Percentiles rank a stretch among this genome's conserved stretches.
phyloP scores from a whole-genome alignment of 2,797 vertebrate species.

The Falco concolor region DNA sequence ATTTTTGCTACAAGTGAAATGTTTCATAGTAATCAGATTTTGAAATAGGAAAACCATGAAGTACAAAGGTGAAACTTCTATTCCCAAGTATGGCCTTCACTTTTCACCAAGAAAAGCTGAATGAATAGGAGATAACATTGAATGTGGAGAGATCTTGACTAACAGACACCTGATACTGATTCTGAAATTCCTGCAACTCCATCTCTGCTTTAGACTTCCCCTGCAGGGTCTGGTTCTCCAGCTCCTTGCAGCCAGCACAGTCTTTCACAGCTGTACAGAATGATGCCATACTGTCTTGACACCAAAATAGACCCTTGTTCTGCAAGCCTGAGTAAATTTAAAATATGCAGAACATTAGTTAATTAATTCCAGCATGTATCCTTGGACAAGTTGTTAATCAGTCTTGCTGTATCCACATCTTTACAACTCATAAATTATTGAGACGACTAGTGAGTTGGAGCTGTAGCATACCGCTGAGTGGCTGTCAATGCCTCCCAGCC shows the following conservation, averaged over 20 bases:
- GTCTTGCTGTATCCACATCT: neutral
- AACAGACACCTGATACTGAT: neutral
- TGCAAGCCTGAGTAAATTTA: neutral
- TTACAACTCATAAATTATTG: neutral
- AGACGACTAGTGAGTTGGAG: neutral
- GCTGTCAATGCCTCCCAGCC: neutral
- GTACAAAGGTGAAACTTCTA: neutral
- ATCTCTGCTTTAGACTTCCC: neutral
- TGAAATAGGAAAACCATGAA: neutral
- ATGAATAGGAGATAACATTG: neutral
- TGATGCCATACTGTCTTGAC: neutral
- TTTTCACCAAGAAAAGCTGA: neutral
- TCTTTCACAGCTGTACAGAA: neutral
- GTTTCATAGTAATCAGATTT: neutral
- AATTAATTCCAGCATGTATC: neutral
- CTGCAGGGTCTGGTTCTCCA: neutral
- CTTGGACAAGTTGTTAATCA: neutral
- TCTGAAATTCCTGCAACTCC: neutral
- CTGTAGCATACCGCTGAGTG: neutral
- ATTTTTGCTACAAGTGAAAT: neutral
- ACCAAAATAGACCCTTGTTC: neutral
- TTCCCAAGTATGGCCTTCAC: neutral
- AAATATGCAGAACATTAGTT: neutral
- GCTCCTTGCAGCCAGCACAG: neutral
- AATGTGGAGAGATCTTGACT: neutral